Evolutionary conservation across 2,113 vertebrate species (phyloP), one percentile per base, ranked within the genome.

Genomic region (Hiodon tergisus): DNA sequence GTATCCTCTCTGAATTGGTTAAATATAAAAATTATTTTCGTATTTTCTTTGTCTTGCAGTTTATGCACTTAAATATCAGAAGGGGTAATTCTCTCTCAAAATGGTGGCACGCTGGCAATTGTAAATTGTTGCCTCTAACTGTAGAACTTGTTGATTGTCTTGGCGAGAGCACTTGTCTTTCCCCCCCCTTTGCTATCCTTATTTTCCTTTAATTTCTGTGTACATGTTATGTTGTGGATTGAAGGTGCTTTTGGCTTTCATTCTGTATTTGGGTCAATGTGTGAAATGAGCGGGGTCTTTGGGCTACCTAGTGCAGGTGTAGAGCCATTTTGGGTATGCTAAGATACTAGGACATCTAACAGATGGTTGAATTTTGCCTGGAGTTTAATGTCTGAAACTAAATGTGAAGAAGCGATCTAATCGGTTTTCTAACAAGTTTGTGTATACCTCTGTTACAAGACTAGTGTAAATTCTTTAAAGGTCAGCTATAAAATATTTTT

Each of bases 371-470:
- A 76, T 58, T 17, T 85, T 88, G 88, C 88, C 85, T 89, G 82
- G 86, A 83, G 75, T 74, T 85, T 81, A 58, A 73, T 73, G 68
- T 74, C 50, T 76, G 67, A 78, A 71, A 81, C 59, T 74, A 81
- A 81, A 81, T 87, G 82, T 82, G 83, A 81, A 81, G 71, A 53
- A 83, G 76, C 66, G 81, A 77, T 76, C 80, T 14, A 16, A 48
- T 84, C 63, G 78, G 79, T 89, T 88, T 88, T 90, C 73, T 87
- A 88, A 83, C 77, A 67, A 78, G 74, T 85, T 88, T 82, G 75
- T 88, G 84, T 84, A 82, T 63, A 82, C 78, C 74, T 87, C 78
- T 84, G 81, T 88, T 84, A 83, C 5, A 50, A 73, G 65, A 69
- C 67, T 70, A 71, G 47, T 69, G 53, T 52, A 59, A 63, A 73